phyloP scores from a whole-genome alignment of 2,113 vertebrate species.

The Eleginops maclovinus region DNA sequence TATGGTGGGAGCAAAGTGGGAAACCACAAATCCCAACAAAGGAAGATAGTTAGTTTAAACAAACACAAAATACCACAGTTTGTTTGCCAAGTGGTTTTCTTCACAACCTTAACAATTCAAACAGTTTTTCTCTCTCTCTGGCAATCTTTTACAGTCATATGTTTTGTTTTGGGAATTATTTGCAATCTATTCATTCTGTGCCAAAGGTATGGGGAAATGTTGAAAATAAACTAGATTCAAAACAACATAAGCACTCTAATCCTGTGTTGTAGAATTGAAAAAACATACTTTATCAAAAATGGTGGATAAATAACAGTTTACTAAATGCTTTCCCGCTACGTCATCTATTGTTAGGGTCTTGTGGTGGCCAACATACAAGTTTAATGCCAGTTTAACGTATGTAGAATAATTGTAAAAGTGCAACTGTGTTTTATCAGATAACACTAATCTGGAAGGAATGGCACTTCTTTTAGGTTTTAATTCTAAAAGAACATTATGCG shows the following conservation, averaged over 20 bases:
- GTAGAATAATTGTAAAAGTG: neutral
- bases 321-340: neutral
- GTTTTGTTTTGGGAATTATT: no score
- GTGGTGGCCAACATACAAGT: neutral
- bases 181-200: no score
- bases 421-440: neutral
- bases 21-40: no score
- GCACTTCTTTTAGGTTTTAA: conserved; percentile 11
- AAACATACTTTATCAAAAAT: neutral
- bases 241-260: neutral
- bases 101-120: no score
- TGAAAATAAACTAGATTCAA: neutral
- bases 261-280: neutral
- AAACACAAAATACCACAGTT: no score
- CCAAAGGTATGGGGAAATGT: no score
- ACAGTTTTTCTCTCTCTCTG: no score
- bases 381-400: neutral
- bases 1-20: no score
- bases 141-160: neutral
- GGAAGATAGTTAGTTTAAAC: no score
- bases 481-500: conserved; percentile 17
- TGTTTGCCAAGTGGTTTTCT: no score
- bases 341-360: neutral
- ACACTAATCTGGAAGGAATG: neutral
- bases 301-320: no score